Evolutionary conservation across 2,113 vertebrate species (phyloP).

Genomic region (Archocentrus centrarchus): DNA sequence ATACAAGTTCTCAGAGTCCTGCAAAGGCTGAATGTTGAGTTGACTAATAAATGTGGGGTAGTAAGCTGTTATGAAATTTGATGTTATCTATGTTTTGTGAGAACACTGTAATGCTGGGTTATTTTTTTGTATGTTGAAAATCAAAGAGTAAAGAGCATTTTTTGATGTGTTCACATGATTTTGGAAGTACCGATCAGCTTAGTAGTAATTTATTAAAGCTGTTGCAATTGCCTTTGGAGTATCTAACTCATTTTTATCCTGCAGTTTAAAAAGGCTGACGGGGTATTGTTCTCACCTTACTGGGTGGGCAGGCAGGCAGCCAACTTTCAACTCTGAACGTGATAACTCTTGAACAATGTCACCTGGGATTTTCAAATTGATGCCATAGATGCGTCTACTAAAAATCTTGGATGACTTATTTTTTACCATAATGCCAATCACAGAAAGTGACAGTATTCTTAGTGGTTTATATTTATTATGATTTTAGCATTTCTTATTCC

Average conservation of each 20-base stretch:
- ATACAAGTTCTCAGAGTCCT: background rate
- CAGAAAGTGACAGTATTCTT: no score
- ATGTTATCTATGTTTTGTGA: background rate
- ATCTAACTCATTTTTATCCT: background rate
- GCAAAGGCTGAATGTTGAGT: background rate
- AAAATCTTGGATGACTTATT: no score
- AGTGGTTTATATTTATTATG: no score
- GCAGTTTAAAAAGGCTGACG: no score
- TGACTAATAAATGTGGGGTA: background rate
- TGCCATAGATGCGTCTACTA: no score
- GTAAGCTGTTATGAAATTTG: background rate
- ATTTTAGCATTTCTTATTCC: no score
- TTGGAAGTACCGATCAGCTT: background rate
- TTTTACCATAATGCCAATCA: no score
- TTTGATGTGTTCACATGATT: background rate
- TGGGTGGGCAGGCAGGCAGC: no score
- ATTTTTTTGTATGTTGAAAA: background rate
- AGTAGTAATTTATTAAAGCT: background rate
- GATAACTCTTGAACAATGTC: no score
- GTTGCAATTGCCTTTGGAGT: background rate
- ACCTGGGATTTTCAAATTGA: no score
- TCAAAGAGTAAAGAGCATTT: background rate
- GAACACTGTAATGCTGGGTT: background rate
- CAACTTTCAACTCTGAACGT: no score
- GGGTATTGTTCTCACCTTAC: no score